phyloP scores from a whole-genome alignment of 2,113 vertebrate species.

The Calidris pygmaea region DNA sequence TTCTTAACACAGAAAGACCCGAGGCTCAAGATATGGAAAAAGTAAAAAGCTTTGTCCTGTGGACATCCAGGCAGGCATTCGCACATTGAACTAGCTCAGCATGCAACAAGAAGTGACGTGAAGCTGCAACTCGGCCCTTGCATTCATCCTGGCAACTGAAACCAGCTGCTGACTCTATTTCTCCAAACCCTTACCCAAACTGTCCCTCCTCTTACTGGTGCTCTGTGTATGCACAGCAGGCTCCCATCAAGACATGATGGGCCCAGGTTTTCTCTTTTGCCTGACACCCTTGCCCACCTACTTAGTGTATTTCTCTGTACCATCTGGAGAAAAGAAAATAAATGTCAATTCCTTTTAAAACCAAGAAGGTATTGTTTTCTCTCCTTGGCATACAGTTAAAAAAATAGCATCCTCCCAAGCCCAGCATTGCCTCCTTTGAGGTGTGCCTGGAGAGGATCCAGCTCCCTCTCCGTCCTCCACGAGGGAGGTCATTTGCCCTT shows the following conservation, averaged over 20 bases:
- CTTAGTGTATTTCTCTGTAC: neutral
- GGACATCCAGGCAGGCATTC: neutral
- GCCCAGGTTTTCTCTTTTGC: neutral
- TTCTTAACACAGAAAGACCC: neutral
- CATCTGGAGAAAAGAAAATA: neutral
- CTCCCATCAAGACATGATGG: neutral
- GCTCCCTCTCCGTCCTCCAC: neutral
- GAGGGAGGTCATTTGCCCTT: neutral
- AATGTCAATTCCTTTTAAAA: neutral
- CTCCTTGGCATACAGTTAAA: neutral
- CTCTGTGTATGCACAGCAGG: neutral
- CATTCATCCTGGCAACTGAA: neutral
- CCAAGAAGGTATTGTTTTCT: neutral
- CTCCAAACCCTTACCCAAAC: neutral
- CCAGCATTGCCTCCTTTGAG: neutral
- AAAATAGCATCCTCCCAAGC: neutral
- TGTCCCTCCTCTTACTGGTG: neutral
- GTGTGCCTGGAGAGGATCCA: neutral
- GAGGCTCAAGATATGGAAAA: neutral
- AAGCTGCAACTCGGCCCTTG: neutral
- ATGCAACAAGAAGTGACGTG: neutral
- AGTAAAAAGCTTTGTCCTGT: neutral
- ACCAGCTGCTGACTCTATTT: neutral
- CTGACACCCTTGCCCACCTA: neutral
- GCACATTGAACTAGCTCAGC: neutral